Percentiles rank a stretch among this genome's conserved stretches.
These are phyloP conservation scores for Glaucomys volans DNA, from an alignment of 2,113 vertebrate genomes.

Conservation along the genomic window DNA sequence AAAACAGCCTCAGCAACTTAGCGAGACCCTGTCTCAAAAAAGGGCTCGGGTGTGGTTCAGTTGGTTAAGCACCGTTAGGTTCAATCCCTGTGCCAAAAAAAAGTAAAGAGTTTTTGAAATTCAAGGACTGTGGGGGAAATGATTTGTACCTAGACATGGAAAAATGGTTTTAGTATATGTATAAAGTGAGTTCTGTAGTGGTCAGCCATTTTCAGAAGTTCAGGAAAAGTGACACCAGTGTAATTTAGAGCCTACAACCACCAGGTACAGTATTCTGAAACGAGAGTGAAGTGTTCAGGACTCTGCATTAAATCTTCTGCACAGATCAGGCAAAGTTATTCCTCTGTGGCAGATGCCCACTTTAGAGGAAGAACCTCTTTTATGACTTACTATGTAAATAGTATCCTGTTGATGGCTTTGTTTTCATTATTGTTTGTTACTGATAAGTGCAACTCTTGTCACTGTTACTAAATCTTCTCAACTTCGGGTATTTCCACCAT, in stretches of 20 bases:
- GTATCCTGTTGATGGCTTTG: neutral
- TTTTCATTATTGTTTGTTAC: neutral
- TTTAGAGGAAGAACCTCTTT: neutral
- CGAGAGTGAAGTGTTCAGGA: neutral
- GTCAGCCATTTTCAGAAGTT: conserved; percentile 7
- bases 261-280: neutral
- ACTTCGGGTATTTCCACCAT: neutral
- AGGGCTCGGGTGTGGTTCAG: too few relatives aligned
- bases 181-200: neutral
- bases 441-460: neutral
- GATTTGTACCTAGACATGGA: neutral
- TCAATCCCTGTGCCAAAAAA: neutral
- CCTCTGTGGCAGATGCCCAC: neutral
- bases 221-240: neutral
- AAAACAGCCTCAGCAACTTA: too few relatives aligned
- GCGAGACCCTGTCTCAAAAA: too few relatives aligned
- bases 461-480: neutral
- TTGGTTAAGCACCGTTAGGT: too few relatives aligned
- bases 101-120: neutral
- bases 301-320: neutral
- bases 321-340: neutral
- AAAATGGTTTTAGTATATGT: neutral
- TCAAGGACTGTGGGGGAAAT: neutral
- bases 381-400: neutral
- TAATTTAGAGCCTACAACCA: neutral